Evolutionary conservation across 2,888 invertebrate genomes (phyloP).

Genomic region (Autographa gamma): DNA sequence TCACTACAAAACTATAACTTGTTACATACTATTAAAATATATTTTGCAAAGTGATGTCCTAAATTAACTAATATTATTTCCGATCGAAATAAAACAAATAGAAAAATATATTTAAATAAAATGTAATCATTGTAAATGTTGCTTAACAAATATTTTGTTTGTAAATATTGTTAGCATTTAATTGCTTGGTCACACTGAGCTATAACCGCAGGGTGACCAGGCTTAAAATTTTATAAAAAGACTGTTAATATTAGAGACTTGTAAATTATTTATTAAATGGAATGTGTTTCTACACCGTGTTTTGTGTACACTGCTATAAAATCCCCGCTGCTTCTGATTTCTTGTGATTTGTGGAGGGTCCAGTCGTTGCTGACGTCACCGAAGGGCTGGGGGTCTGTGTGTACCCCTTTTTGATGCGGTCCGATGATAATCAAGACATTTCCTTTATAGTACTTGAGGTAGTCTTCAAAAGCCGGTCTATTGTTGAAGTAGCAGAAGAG

Average conservation of each 20-base stretch:
- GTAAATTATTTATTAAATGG: constrained; percentile 57
- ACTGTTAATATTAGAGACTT: constrained; percentile 49
- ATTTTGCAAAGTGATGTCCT: background rate
- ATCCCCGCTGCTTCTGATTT: constrained; percentile 90
- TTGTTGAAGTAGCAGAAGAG: constrained; percentile 96
- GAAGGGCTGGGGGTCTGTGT: constrained; percentile 93
- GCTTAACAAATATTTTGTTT: constrained; percentile 28
- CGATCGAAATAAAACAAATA: background rate
- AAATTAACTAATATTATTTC: background rate
- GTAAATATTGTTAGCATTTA: constrained; percentile 20
- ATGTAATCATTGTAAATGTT: constrained; percentile 28
- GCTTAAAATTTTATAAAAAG: constrained; percentile 40
- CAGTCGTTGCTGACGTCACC: constrained; percentile 88
- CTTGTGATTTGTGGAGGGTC: constrained; percentile 87
- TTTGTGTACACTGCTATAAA: constrained; percentile 90
- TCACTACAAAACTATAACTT: too few species aligned
- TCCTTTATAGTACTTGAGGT: constrained; percentile 90
- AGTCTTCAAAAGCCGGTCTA: constrained; percentile 91
- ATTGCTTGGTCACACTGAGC: constrained; percentile 7
- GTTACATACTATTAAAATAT: background rate
- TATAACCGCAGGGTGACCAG: constrained; percentile 7
- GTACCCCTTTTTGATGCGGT: constrained; percentile 90
- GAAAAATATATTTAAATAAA: background rate
- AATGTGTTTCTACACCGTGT: constrained; percentile 50
- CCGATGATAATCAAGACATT: constrained; percentile 92